Percentiles rank a stretch among this genome's conserved stretches.
Conservation (phyloP, 1,140 invertebrate species). For the Pogonomyrmex californicus region DNA sequence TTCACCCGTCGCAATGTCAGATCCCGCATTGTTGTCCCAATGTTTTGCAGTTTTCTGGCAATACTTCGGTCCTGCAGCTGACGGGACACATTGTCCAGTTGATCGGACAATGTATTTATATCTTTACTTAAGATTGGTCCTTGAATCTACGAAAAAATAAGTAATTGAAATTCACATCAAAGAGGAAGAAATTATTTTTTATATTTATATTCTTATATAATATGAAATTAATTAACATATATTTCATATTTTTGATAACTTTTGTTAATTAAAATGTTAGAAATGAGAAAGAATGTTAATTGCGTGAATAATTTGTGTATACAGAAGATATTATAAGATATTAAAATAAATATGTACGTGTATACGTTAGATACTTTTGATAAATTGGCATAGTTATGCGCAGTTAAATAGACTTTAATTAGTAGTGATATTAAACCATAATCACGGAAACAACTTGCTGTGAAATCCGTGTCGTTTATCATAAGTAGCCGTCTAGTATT, state of each 20-base stretch:
- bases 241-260: neutral
- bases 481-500: constrained; percentile 26
- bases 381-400: constrained; percentile 12
- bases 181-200: neutral
- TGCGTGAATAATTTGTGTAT: neutral
- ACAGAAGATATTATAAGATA: neutral
- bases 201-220: no score
- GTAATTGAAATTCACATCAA: neutral
- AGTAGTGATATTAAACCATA: constrained; percentile 32
- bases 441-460: constrained; percentile 40
- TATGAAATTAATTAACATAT: neutral
- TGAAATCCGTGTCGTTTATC: constrained; percentile 49
- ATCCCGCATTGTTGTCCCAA: constrained; percentile 89
- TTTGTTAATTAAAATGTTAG: neutral
- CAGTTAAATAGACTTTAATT: constrained; percentile 53
- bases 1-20: constrained; percentile 89
- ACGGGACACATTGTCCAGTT: constrained; percentile 91
- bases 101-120: constrained; percentile 91
- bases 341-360: neutral
- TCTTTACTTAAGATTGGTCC: constrained; percentile 91
- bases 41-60: constrained; percentile 89
- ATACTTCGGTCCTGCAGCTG: constrained; percentile 91
- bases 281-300: constrained; percentile 10
- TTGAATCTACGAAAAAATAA: constrained; percentile 81
- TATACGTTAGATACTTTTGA: constrained; percentile 15